Conservation (phyloP, 1,140 invertebrate genomes). For the Listronotus oregonensis region DNA sequence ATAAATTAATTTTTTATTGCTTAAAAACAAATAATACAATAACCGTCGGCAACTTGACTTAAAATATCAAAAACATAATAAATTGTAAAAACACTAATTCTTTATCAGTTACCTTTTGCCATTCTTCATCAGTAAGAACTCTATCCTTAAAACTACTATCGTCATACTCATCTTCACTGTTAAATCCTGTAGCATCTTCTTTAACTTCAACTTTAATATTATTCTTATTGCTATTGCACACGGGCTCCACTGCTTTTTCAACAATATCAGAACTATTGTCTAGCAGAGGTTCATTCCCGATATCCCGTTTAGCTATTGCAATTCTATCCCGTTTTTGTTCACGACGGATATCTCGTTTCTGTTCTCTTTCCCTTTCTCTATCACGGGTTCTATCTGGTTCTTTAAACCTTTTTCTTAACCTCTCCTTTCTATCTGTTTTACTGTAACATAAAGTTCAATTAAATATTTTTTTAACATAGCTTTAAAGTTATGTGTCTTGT, state of each 20-base stretch:
- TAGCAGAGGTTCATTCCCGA: conserved; percentile 40
- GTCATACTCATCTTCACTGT: conserved; percentile 56
- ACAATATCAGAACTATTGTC: conserved; percentile 41
- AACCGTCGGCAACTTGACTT: too few species aligned
- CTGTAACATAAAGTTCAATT: conserved; percentile 34
- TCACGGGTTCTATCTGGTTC: conserved; percentile 46
- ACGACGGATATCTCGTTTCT: conserved; percentile 43
- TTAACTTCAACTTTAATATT: conserved; percentile 39
- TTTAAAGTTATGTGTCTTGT: too few species aligned
- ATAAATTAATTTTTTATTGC: background rate
- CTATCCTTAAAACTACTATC: conserved; percentile 44
- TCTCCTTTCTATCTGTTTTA: conserved; percentile 50
- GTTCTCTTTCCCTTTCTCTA: conserved; percentile 48
- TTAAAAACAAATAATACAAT: too few species aligned
- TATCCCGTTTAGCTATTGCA: conserved; percentile 43
- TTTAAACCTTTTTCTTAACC: conserved; percentile 51
- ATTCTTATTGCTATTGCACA: conserved; percentile 45
- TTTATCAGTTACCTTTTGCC: conserved; percentile 44
- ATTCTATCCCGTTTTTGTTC: conserved; percentile 49
- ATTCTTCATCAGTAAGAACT: conserved; percentile 52
- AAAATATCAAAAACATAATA: too few species aligned
- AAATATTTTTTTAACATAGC: background rate
- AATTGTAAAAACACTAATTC: too few species aligned
- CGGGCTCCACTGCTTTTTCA: conserved; percentile 38
- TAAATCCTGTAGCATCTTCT: conserved; percentile 54